Evolutionary conservation across 2,113 vertebrate genomes (phyloP).

Genomic region (Anhinga rufa): DNA sequence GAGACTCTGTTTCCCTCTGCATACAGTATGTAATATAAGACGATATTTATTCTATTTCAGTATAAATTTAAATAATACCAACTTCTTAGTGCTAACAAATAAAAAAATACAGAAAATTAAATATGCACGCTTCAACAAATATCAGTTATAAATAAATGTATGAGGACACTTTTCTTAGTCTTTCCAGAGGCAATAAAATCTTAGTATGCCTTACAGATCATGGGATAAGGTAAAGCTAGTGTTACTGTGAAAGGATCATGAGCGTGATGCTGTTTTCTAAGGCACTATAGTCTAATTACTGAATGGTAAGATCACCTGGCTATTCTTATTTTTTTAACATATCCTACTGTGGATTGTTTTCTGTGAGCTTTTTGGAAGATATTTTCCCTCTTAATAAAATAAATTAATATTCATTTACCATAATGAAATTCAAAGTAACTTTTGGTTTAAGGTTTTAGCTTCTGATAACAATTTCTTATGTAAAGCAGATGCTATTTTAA

Average conservation of each 20-base stretch:
- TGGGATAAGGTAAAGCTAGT: background rate
- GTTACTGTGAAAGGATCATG: background rate
- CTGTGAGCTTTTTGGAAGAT: background rate
- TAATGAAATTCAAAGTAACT: slow-evolving; percentile 1
- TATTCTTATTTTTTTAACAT: too few relatives aligned
- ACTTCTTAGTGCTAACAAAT: background rate
- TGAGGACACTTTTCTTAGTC: background rate
- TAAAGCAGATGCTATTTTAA: background rate
- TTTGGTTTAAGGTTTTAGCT: background rate
- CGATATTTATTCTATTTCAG: background rate
- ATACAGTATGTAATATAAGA: background rate
- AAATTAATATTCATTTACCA: background rate
- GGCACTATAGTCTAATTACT: background rate
- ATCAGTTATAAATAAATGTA: background rate
- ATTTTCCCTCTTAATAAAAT: background rate
- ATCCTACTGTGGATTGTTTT: too few relatives aligned
- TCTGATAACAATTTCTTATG: background rate
- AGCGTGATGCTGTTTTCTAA: background rate
- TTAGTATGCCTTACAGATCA: background rate
- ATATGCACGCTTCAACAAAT: background rate
- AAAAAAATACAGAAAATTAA: background rate
- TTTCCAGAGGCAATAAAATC: background rate
- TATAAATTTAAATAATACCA: background rate
- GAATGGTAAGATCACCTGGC: too few relatives aligned
- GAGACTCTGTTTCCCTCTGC: background rate